phyloP scores from a whole-genome alignment of 2,888 invertebrate species.

The Oscheius sp. region DNA sequence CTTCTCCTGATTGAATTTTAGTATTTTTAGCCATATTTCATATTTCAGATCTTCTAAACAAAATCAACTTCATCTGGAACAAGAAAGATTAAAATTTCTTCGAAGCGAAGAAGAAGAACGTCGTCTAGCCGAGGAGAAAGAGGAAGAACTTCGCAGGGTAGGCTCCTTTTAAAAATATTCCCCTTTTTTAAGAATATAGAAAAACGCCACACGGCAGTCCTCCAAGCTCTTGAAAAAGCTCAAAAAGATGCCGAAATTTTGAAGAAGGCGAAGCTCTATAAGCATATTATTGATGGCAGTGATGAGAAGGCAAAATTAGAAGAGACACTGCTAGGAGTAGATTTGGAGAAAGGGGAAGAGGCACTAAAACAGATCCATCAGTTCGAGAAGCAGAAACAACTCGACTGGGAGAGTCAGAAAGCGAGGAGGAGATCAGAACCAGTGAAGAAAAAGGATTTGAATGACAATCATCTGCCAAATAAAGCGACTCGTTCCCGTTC shows the following conservation, averaged over 20 bases:
- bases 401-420: conserved; percentile 2
- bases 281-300: conserved; percentile 43
- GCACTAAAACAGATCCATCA: conserved; percentile 33
- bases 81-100: background rate
- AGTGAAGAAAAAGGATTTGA: conserved; percentile 4
- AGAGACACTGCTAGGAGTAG: conserved; percentile 45
- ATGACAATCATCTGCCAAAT: conserved; percentile 5
- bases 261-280: conserved; percentile 43
- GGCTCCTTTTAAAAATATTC: background rate
- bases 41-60: too few relatives aligned
- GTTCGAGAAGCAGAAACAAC: conserved; percentile 4
- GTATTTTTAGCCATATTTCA: too few relatives aligned
- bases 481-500: background rate
- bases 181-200: conserved; percentile 31
- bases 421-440: background rate
- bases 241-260: conserved; percentile 42
- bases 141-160: conserved; percentile 14
- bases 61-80: too few relatives aligned
- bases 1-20: too few relatives aligned
- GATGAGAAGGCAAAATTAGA: conserved; percentile 38
- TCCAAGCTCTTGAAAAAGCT: conserved; percentile 43
- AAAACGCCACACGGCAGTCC: conserved; percentile 35
- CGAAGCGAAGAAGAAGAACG: conserved; percentile 14
- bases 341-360: conserved; percentile 34
- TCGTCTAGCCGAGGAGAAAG: background rate